phyloP scores from a whole-genome alignment of 2,113 vertebrate genomes.

The Campylorhamphus procurvoides region DNA sequence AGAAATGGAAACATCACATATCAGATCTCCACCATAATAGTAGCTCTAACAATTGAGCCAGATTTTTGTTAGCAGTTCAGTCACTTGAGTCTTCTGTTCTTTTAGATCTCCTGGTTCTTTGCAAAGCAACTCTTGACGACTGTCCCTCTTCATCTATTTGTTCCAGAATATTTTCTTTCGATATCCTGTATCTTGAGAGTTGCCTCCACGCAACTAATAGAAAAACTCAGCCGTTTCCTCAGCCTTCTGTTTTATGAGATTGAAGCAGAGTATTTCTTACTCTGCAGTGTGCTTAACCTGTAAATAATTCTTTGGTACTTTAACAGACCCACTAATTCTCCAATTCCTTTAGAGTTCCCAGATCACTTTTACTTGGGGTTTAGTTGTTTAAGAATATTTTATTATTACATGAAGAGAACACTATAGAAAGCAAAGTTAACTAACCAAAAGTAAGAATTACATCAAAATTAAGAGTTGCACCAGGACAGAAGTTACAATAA shows the following conservation, averaged over 20 bases:
- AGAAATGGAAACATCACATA: background rate
- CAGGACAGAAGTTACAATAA: background rate
- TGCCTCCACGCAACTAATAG: background rate
- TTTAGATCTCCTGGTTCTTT: constrained; percentile 17
- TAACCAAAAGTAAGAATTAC: constrained; percentile 9
- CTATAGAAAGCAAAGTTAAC: background rate
- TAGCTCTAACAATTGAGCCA: background rate
- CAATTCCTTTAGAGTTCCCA: background rate
- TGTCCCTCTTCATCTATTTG: constrained; percentile 28
- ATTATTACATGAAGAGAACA: constrained; percentile 6
- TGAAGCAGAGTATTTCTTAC: background rate
- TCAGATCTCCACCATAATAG: background rate
- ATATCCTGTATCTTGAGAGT: background rate
- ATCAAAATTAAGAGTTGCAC: constrained; percentile 17
- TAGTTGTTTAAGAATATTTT: background rate
- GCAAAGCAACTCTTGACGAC: background rate
- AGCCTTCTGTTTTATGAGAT: background rate
- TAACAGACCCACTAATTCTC: background rate
- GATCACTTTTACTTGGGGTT: background rate
- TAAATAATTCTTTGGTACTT: background rate
- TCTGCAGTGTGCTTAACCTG: background rate
- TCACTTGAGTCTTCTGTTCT: constrained; percentile 31
- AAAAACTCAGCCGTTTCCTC: constrained; percentile 7
- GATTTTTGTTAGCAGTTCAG: background rate
- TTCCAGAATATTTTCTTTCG: constrained; percentile 5